phyloP scores from a whole-genome alignment of 2,797 vertebrate genomes.

The Acanthiza pusilla region DNA sequence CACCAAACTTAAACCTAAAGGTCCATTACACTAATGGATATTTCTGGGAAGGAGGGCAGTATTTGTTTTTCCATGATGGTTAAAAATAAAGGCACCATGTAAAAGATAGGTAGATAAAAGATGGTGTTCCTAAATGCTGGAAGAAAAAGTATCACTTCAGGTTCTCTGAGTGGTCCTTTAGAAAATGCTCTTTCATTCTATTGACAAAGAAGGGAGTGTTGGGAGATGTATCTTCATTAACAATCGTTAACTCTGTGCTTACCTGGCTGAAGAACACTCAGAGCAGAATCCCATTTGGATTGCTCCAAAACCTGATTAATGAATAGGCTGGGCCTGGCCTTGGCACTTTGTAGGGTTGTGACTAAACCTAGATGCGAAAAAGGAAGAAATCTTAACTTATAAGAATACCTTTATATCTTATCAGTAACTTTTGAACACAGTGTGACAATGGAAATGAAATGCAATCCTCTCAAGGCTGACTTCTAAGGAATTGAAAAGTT shows the following conservation, averaged over 20 bases:
- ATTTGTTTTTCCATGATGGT: not conserved
- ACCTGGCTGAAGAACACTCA: not conserved
- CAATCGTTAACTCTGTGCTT: not conserved
- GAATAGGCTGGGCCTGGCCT: not conserved
- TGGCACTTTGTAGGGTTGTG: not conserved
- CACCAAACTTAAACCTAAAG: not conserved
- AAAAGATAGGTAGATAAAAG: not conserved
- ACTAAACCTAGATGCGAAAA: not conserved
- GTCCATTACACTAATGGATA: not conserved
- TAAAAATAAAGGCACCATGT: not conserved
- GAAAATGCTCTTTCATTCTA: not conserved
- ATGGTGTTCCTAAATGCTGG: not conserved
- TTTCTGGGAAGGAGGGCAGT: not conserved
- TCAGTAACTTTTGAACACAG: not conserved
- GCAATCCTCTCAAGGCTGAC: not conserved
- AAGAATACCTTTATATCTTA: not conserved
- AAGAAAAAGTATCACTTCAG: not conserved
- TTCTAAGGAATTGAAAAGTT: not conserved
- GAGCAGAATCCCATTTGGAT: not conserved
- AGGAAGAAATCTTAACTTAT: not conserved
- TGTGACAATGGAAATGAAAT: not conserved
- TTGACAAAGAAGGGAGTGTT: not conserved
- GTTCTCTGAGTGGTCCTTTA: not conserved
- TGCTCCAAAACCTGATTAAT: not conserved
- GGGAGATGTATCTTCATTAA: conserved; percentile 29